Base-by-base conservation (phyloP, 2,113 vertebrate genomes). In the Ceuthmochares aereus region DNA sequence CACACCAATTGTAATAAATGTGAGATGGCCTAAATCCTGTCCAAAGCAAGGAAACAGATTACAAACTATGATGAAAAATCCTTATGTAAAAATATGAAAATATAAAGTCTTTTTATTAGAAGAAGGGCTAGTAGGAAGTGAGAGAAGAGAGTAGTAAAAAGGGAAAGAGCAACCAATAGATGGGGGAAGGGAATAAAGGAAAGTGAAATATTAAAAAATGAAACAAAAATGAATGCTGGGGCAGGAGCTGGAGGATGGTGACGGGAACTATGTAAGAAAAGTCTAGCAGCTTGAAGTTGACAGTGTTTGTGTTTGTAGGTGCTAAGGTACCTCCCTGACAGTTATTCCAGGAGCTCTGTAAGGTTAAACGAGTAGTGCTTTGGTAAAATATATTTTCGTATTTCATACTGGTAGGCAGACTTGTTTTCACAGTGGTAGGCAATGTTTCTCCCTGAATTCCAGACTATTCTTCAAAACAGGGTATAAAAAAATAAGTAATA, bases 381-480 rank as follows among this genome's bases (percentile, higher is more conserved):
- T 64, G 52, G 66, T 66, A 94, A 93, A 95, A 92, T 25, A 26
- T 26, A 15, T 88, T 88, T 92, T 84, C 36, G n/a, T 75, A 17
- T 87, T 78, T 55, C 73, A 63, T 80, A 59, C 40, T 74, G 51
- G 45, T 66, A 62, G 59, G 43, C 84, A 87, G 84, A 76, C 68
- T 72, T 89, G 64, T 78, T 74, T 74, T 84, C 87, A 84, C 91
- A 81, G 89, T 14, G 2, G 76, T 94, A 67, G 72, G 90, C 79
- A 86, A 70, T n/a, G 73, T 26, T 77, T 77, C 74, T 78, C 30
- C 32, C 30, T 72, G 60, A 68, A 87, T 91, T 95, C 89, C 64
- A 89, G 70, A 49, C 82, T 76, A 52, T 68, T 93, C 73, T 92
- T 93, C 84, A 59, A 95, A 93, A 83, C 6, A 37, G 21, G 30